Evolutionary conservation across 2,888 invertebrate species (phyloP), one percentile per base, ranked within the genome.

Genomic region (Drosophila lutescens): DNA sequence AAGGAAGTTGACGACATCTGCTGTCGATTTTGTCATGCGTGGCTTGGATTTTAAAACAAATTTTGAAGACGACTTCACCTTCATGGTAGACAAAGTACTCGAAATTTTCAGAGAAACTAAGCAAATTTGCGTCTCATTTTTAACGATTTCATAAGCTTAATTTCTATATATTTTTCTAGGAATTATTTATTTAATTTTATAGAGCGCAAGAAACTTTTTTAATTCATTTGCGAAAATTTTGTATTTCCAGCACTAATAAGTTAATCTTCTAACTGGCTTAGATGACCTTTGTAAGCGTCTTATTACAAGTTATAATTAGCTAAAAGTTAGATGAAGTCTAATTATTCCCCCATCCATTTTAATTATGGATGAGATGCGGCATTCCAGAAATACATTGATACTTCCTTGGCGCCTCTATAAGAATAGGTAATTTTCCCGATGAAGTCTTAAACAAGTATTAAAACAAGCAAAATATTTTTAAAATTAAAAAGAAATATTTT

Each of bases 1-100:
- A 78, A 89, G 83, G 89, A 83, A 89, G 89, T 87, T 87, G 83
- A 89, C 83, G 86, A 87, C 82, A 83, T 83, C 67, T 62, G 57
- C 60, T 69, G 78, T 62, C 65, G 69, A 68, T 75, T 89, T 74
- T 89, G 76, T 78, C 89, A 85, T 89, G 89, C 85, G 88, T 89
- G 76, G 86, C 80, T 80, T 68, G 76, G 63, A 79, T 74, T 67
- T 71, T 59, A 86, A 68, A 44, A 26, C 26, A 55, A 53, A 58
- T 6, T 23, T 17, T 23, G 32, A 40, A 40, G 58, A 57, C 38
- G 40, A 63, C 63, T 65, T 59, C 71, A 89, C 85, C 85, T 85
- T 85, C 85, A 89, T 88, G 85, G 58, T 80, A 89, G 88, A 86
- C 71, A 86, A 86, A 88, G 55, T 83, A 32, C 44, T 47, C 44